Evolutionary conservation across 2,113 vertebrate species (phyloP).

Genomic region (Electrona antarctica): DNA sequence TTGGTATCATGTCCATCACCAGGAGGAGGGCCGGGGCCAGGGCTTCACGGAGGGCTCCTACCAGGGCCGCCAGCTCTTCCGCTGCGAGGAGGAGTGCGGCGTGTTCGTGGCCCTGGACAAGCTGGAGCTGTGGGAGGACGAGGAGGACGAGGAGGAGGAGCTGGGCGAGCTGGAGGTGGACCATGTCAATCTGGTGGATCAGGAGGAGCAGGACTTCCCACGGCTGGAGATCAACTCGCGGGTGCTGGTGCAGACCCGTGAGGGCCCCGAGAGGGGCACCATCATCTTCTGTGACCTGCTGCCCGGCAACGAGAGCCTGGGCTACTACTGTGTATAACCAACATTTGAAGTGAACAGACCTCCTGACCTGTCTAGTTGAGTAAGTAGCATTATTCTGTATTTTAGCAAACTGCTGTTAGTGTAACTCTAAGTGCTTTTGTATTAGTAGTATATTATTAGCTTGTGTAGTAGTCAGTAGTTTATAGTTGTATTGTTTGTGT

Average conservation of each 20-base stretch:
- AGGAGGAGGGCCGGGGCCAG: constrained; percentile 97
- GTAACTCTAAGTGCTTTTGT: too few species aligned
- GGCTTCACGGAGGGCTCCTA: constrained; percentile 97
- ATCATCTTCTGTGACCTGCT: constrained; percentile 97
- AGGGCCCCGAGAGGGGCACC: constrained; percentile 91
- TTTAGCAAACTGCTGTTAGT: too few species aligned
- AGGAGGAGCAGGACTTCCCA: constrained; percentile 87
- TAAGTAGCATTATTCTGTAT: too few species aligned
- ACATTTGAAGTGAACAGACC: too few species aligned
- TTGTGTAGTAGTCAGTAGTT: too few species aligned
- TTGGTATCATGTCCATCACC: constrained; percentile 27
- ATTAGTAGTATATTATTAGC: too few species aligned
- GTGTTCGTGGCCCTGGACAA: constrained; percentile 98
- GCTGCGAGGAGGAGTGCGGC: constrained; percentile 96
- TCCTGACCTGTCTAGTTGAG: too few species aligned
- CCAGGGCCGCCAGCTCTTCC: constrained; percentile 95
- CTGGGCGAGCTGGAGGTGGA: constrained; percentile 88
- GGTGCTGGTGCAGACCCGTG: constrained; percentile 92
- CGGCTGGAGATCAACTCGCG: constrained; percentile 95
- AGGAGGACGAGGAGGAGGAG: constrained; percentile 58
- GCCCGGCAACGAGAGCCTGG: constrained; percentile 93
- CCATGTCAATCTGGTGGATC: constrained; percentile 81
- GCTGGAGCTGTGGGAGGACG: constrained; percentile 91
- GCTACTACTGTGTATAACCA: too few species aligned
- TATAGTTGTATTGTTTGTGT: too few species aligned